Evolutionary conservation across 1,140 invertebrate species (phyloP), one percentile per base, ranked within the genome.

Genomic region (Babylonia areolata): DNA sequence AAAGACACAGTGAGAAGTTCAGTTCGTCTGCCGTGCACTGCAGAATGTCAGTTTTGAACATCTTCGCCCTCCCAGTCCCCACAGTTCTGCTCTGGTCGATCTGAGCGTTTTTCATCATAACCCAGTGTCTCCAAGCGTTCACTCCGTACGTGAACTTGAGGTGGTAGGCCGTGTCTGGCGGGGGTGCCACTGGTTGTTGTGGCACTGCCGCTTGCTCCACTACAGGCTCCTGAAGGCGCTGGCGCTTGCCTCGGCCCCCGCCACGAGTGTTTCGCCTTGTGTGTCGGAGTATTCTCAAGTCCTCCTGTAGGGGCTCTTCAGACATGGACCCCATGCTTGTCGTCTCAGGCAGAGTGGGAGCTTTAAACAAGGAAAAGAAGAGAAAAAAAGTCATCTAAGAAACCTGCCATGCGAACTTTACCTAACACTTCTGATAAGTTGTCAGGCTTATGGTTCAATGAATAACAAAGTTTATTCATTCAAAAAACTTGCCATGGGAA

Each of bases 21-120:
- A 99, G 95, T 93, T 99, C 98, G 92, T 98, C 97, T 0, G 97
- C 96, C 2, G 97, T 97, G 88, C 98, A 95, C 92, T 98, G 97
- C 15, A 98, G 93, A 40, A 98, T 95, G 93, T 98, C 97, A 0
- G 97, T 97, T 92, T 98, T 98, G 93, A 98, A 98, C 0, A 96
- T 95, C 96, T 91, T 95, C 89, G 91, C 85, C 87, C 88, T 90
- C 28, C 86, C 87, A 3, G 87, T 87, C 0, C 89, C 89, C 35
- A 89, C 85, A 79, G 91, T 88, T 3, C 95, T 96, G 86, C 96
- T 96, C 92, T 97, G 97, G 91, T 98, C 97, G 54, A 98, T 94
- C 93, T 97, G 97, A 0, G 96, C 95, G 95, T 98, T 98, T 94
- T 98, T 98, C 51, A 91, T 89, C 11, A 93, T 84, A 9, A 95